phyloP scores from a whole-genome alignment of 2,797 vertebrate genomes.

The Neoniphon sammara region DNA sequence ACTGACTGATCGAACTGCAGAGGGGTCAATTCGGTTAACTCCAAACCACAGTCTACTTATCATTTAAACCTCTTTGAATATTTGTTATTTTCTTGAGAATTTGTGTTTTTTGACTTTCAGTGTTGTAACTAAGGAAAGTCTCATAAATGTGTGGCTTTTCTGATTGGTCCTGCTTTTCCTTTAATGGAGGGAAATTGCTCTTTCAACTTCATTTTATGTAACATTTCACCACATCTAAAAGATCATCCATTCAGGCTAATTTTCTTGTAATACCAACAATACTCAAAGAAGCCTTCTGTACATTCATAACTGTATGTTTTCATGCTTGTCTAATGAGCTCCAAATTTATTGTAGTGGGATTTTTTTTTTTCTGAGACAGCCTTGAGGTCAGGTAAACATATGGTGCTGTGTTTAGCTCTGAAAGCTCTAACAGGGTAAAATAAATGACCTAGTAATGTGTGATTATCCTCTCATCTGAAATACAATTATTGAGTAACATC shows the following conservation, averaged over 20 bases:
- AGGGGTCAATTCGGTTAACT: conserved; percentile 24
- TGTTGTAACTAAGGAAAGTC: background rate
- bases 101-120: background rate
- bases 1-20: conserved; percentile 40
- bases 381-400: conserved; percentile 77
- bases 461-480: conserved; percentile 76
- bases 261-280: background rate
- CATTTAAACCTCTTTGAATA: too few species aligned
- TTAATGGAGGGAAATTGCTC: background rate
- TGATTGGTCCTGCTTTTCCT: background rate
- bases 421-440: conserved; percentile 68
- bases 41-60: background rate
- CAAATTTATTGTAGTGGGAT: conserved; percentile 55
- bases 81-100: background rate
- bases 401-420: conserved; percentile 62
- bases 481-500: conserved; percentile 76
- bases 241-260: background rate
- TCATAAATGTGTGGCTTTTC: too few species aligned
- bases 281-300: background rate
- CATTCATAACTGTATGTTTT: conserved; percentile 39
- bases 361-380: conserved; percentile 49
- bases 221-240: background rate
- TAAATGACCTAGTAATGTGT: conserved; percentile 73
- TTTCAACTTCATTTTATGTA: background rate
- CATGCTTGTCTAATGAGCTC: conserved; percentile 44